These are phyloP conservation scores for Ditylenchus dipsaci DNA, from an alignment of 1,140 invertebrate species.

Conservation along the genomic window DNA sequence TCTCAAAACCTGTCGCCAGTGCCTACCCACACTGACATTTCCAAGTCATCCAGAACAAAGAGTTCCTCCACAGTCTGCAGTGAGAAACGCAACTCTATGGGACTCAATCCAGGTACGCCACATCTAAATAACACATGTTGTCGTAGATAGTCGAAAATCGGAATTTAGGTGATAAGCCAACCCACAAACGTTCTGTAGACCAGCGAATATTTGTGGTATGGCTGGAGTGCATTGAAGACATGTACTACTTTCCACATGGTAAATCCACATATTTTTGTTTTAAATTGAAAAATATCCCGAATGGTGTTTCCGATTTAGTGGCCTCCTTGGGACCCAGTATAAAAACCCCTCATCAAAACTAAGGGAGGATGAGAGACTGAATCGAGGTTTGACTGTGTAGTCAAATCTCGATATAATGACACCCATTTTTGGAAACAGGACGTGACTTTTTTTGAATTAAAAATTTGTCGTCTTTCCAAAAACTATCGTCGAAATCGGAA, in stretches of 20 bases:
- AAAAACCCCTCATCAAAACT: too few relatives aligned
- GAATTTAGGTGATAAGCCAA: background rate
- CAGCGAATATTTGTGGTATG: constrained; percentile 41
- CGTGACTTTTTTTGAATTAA: too few relatives aligned
- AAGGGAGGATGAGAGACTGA: too few relatives aligned
- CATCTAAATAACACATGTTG: background rate
- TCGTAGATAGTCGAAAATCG: background rate
- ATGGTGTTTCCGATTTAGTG: background rate
- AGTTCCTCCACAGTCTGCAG: constrained; percentile 25
- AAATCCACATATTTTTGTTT: background rate
- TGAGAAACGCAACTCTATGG: background rate
- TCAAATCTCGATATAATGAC: background rate
- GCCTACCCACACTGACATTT: background rate
- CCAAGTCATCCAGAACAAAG: constrained; percentile 2
- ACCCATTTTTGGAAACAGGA: too few relatives aligned
- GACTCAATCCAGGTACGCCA: background rate
- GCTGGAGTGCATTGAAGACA: constrained; percentile 41
- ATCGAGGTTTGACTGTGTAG: too few relatives aligned
- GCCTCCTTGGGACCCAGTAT: too few relatives aligned
- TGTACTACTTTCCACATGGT: constrained; percentile 38
- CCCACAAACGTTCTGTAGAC: constrained; percentile 33
- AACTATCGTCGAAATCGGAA: too few relatives aligned
- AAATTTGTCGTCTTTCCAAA: too few relatives aligned
- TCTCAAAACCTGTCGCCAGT: background rate
- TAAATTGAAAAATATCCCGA: too few relatives aligned